Evolutionary conservation across 2,888 invertebrate species (phyloP).

Genomic region (Phymatocera aterrima): DNA sequence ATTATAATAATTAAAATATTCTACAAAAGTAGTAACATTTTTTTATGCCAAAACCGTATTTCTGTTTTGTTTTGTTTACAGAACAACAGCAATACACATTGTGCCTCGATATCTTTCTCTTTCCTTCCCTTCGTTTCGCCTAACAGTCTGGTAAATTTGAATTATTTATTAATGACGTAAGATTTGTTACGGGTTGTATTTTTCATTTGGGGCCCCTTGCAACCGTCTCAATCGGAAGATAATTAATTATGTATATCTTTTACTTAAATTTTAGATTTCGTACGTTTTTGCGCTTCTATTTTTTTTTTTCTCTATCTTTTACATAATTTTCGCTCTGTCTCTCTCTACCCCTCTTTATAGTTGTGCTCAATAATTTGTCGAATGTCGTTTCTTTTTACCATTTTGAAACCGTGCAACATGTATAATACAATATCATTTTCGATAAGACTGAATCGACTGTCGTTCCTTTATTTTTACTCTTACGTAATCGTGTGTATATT

Average conservation of each 20-base stretch:
- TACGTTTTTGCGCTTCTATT: conserved; percentile 60
- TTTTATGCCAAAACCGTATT: conserved; percentile 32
- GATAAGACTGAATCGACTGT: too few species aligned
- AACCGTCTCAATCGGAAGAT: conserved; percentile 36
- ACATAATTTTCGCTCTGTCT: conserved; percentile 54
- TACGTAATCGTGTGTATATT: not conserved
- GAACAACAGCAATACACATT: conserved; percentile 21
- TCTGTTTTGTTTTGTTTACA: not conserved
- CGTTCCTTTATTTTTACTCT: too few species aligned
- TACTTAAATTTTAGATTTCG: conserved; percentile 61
- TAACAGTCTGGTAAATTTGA: conserved; percentile 28
- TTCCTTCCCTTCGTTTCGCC: not conserved
- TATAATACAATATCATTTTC: too few species aligned
- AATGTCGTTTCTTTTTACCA: too few species aligned
- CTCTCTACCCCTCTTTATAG: too few species aligned
- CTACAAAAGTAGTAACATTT: conserved; percentile 27
- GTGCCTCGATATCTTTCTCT: conserved; percentile 23
- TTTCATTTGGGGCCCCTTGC: conserved; percentile 40
- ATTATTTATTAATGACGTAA: conserved; percentile 33
- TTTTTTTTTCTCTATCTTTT: conserved; percentile 64
- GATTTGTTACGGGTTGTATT: conserved; percentile 41
- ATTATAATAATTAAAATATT: too few species aligned
- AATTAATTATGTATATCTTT: conserved; percentile 52
- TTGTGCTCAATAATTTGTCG: too few species aligned
- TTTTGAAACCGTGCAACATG: too few species aligned